phyloP scores from a whole-genome alignment of 2,797 vertebrate species.

The Hapalemur alaotrensis region DNA sequence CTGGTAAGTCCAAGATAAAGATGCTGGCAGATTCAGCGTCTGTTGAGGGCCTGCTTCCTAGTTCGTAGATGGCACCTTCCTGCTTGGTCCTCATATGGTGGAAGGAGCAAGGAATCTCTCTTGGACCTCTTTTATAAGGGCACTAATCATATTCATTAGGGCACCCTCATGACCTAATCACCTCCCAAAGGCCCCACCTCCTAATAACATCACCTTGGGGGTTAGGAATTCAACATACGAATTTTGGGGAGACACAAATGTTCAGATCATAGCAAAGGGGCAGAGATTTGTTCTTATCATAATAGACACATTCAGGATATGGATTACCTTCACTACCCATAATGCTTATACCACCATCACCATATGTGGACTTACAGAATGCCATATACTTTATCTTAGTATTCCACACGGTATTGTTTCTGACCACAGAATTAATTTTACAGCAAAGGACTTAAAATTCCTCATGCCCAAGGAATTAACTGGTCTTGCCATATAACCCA shows the following conservation, averaged over 20 bases:
- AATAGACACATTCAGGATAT: neutral
- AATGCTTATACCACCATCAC: neutral
- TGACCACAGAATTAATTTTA: neutral
- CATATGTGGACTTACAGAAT: neutral
- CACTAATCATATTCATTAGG: neutral
- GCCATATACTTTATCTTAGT: neutral
- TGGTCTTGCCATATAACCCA: neutral
- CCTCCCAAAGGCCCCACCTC: neutral
- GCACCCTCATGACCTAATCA: neutral
- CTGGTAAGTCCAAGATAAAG: neutral
- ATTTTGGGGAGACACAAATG: neutral
- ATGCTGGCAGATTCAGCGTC: neutral
- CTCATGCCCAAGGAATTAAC: neutral
- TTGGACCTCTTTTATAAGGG: neutral
- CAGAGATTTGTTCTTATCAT: neutral
- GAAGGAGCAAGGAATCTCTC: neutral
- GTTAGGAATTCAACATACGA: neutral
- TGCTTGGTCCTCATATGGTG: neutral
- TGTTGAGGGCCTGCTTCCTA: neutral
- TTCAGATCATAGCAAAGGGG: neutral
- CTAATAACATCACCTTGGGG: neutral
- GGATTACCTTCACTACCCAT: neutral
- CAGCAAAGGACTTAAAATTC: neutral
- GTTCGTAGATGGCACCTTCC: neutral
- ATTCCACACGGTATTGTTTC: neutral